These are phyloP conservation scores for Epinotia bilunana DNA, from an alignment of 2,888 invertebrate species.

Conservation along the genomic window DNA sequence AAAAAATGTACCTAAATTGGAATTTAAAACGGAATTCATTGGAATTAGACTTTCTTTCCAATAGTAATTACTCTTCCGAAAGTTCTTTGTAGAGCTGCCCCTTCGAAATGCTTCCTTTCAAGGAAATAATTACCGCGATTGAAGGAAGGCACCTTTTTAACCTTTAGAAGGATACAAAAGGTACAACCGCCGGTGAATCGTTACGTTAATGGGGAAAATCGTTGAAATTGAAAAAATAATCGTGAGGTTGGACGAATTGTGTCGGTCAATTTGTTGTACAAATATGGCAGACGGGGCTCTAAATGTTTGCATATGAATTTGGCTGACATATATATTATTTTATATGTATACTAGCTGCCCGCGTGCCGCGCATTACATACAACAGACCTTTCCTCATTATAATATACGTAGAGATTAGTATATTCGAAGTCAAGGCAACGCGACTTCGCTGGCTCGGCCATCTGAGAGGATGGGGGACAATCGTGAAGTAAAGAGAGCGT, in stretches of 20 bases:
- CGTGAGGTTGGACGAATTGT: neutral
- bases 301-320: constrained; percentile 13
- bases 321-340: too few species aligned
- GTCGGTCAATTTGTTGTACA: constrained; percentile 19
- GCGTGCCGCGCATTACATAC: too few species aligned
- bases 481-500: too few species aligned
- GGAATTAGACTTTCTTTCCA: constrained; percentile 26
- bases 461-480: too few species aligned
- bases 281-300: constrained; percentile 16
- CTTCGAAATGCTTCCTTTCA: constrained; percentile 57
- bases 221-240: constrained; percentile 51
- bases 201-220: constrained; percentile 61
- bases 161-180: constrained; percentile 58
- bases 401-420: too few species aligned
- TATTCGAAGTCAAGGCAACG: too few species aligned
- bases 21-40: constrained; percentile 18
- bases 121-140: constrained; percentile 71
- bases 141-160: constrained; percentile 60
- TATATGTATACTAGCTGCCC: too few species aligned
- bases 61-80: constrained; percentile 42
- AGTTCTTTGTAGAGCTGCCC: constrained; percentile 54
- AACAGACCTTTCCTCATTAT: too few species aligned
- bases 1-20: constrained; percentile 1
- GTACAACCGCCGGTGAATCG: constrained; percentile 58
- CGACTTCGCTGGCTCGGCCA: too few species aligned